Percentiles rank a stretch among this genome's conserved stretches.
Conservation (phyloP, 2,797 vertebrate genomes). For the Acanthiza pusilla region DNA sequence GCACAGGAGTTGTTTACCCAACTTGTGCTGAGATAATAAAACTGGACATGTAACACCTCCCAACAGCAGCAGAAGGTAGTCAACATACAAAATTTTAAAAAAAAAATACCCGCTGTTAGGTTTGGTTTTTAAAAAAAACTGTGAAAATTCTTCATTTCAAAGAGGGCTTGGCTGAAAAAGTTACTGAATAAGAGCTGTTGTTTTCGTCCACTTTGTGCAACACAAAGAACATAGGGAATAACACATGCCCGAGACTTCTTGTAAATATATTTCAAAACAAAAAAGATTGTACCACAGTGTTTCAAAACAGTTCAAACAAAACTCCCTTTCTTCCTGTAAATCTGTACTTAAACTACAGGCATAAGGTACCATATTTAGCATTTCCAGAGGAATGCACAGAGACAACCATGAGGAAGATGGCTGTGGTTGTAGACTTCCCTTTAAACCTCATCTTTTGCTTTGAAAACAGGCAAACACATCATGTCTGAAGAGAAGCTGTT, state of each 20-base stretch:
- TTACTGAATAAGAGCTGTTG: rapidly evolving
- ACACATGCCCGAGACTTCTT: neutral
- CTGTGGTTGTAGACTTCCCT: neutral
- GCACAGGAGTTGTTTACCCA: neutral
- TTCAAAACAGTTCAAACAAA: neutral
- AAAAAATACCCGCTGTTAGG: neutral
- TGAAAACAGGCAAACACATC: neutral
- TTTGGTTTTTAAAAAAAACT: neutral
- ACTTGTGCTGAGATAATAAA: neutral
- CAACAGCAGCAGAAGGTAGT: neutral
- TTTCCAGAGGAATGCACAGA: neutral
- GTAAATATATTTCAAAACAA: neutral
- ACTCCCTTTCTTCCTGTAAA: neutral
- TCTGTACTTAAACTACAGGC: neutral
- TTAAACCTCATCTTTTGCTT: neutral
- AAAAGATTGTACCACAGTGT: neutral
- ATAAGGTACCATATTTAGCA: neutral
- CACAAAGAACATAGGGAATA: neutral
- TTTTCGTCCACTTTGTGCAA: neutral
- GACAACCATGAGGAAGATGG: neutral
- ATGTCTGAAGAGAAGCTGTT: neutral
- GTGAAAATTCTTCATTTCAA: neutral
- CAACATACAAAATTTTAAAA: neutral
- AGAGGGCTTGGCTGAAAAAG: neutral
- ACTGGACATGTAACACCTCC: neutral